Evolutionary conservation across 2,113 vertebrate species (phyloP), one percentile per base, ranked within the genome.

Genomic region (Xiphias gladius): DNA sequence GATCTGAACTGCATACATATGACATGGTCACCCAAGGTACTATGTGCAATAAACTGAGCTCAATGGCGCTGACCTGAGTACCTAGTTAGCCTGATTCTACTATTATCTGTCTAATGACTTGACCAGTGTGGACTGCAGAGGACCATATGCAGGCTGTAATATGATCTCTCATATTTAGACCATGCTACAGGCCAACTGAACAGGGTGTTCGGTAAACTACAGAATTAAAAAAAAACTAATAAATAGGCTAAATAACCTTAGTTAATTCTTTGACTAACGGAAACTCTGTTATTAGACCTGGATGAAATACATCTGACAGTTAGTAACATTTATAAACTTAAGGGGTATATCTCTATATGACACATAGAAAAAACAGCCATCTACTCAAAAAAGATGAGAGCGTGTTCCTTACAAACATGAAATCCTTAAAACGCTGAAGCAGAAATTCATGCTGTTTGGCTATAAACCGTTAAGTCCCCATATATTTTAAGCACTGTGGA

Each of bases 31-130:
- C 26, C 48, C 0, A 16, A 73, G 46, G 61, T 46, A n/a, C 35
- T 50, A 48, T 30, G 17, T 73, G 61, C 43, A 63, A 73, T 41
- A 83, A 66, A 35, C 14, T 28, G 32, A 82, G 67, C 39, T 70
- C 35, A n/a, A n/a, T 65, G 0, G 8, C 62, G 76, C 35, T 72
- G 61, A 79, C 32, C 64, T 58, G 75, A 79, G 62, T n/a, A 54
- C 52, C 1, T n/a, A 8, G 46, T 83, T 69, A 81, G 83, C 70
- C 30, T 75, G 65, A 80, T 41, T 19, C 65, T 64, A 39, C 16
- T 13, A 17, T 76, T 61, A 32, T 65, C 2, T 59, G 61, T 73
- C 5, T 28, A 66, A 68, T 28, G 62, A 68, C 52, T 46, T 13
- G 5, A 22, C 52, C 48, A 28, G 46, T 52, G 61, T 46, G 12